phyloP scores from a whole-genome alignment of 2,113 vertebrate species.

The Melozone crissalis region DNA sequence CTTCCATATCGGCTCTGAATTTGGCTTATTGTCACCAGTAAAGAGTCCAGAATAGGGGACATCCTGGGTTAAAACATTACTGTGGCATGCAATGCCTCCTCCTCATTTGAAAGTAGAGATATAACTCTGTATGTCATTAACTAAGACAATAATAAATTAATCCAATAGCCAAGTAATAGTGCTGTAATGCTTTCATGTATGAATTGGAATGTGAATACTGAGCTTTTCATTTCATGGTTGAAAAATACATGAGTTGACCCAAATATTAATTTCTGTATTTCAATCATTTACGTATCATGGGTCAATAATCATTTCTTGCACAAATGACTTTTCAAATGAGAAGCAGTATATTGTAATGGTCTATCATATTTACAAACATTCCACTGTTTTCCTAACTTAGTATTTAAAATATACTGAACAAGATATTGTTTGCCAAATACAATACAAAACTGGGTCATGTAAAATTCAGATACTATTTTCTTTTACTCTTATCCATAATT shows the following conservation, averaged over 20 bases:
- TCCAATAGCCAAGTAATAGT: constrained; percentile 68
- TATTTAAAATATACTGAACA: constrained; percentile 55
- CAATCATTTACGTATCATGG: constrained; percentile 78
- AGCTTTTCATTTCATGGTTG: constrained; percentile 82
- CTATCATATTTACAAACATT: constrained; percentile 76
- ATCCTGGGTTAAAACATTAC: neutral
- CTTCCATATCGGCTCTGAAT: neutral
- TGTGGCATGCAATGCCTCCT: neutral
- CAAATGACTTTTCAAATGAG: constrained; percentile 78
- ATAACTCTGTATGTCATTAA: constrained; percentile 55
- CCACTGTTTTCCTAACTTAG: constrained; percentile 54
- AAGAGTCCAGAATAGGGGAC: neutral
- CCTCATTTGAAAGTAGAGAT: neutral
- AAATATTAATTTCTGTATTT: constrained; percentile 80
- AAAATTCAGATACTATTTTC: constrained; percentile 42
- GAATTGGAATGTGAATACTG: constrained; percentile 73
- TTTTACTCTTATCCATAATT: constrained; percentile 40
- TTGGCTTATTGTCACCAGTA: neutral
- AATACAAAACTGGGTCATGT: constrained; percentile 14
- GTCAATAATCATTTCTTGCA: constrained; percentile 79
- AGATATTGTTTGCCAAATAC: constrained; percentile 42
- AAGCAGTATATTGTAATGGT: constrained; percentile 73
- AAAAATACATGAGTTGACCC: constrained; percentile 80
- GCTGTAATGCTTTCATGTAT: constrained; percentile 69
- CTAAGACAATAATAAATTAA: constrained; percentile 75